Evolutionary conservation across 1,140 invertebrate species (phyloP), one percentile per base, ranked within the genome.

Genomic region (Hormaphis cornu): DNA sequence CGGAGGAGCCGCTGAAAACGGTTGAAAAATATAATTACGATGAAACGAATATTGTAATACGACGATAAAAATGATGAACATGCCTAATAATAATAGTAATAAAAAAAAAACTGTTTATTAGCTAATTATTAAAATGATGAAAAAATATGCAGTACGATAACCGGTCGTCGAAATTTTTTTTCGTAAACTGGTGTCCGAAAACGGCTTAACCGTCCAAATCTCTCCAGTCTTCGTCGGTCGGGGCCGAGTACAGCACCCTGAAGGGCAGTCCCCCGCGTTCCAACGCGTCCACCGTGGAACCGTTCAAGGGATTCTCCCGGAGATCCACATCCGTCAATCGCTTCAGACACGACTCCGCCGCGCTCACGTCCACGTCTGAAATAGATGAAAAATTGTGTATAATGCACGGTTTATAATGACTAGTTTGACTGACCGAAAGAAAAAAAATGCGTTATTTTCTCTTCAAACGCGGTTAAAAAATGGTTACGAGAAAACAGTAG

Each of bases 91-190:
- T n/a, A n/a, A n/a, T n/a, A n/a, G n/a, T n/a, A n/a, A n/a, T n/a
- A n/a, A 46, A 8, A 66, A 50, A 66, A 66, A 66, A 66, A 66
- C 61, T 50, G 48, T 66, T 66, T 66, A 66, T 66, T 66, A 66
- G 61, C 61, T 66, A 66, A 66, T 66, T 66, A n/a, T n/a, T n/a
- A n/a, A n/a, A n/a, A n/a, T n/a, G n/a, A n/a, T n/a, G n/a, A 66
- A 66, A 66, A 58, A 66, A 66, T 66, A 66, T 66, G 50, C 61
- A 50, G 61, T 66, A 66, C n/a, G n/a, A n/a, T n/a, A n/a, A n/a
- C n/a, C n/a, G n/a, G n/a, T 66, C 50, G 44, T 50, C 42, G 50
- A 66, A 48, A 16, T 28, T 46, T 66, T 50, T 66, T 12, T 20
- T 48, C 35, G 28, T 66, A 33, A 33, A 33, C n/a, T n/a, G n/a